A percentile compares a stretch with the other conserved stretches of the same genome.
These are phyloP conservation scores for Anser cygnoides DNA, from an alignment of 2,113 vertebrate species.

Conservation along the genomic window DNA sequence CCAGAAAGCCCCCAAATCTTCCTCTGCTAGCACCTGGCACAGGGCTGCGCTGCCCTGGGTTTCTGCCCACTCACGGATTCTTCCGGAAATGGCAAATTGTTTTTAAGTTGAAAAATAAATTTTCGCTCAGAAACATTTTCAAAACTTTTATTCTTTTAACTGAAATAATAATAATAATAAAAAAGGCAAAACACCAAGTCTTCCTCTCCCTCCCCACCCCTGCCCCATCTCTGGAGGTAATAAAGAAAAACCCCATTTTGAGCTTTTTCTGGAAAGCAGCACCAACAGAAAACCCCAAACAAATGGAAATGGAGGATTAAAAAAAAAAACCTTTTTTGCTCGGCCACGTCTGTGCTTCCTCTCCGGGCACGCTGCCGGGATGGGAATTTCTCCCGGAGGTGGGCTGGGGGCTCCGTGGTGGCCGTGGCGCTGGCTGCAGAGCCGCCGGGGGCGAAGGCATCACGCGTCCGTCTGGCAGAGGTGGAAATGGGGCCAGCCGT, in stretches of 20 bases:
- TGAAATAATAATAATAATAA: background rate
- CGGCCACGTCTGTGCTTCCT: fast-evolving
- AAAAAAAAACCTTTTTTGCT: background rate
- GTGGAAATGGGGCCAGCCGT: too few species aligned
- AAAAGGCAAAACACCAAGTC: background rate
- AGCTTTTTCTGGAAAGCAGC: background rate
- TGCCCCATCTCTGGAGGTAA: too few species aligned
- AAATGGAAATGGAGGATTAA: background rate
- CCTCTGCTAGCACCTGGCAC: fast-evolving
- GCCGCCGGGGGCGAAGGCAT: too few species aligned
- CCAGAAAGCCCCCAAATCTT: background rate
- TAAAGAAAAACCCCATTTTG: background rate
- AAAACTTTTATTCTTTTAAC: fast-evolving
- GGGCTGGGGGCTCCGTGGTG: too few species aligned
- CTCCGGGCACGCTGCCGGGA: background rate
- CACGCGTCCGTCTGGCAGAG: too few species aligned
- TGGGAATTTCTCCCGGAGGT: too few species aligned
- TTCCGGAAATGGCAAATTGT: background rate
- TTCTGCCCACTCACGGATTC: fast-evolving
- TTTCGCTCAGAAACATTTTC: background rate
- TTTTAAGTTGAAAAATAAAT: background rate
- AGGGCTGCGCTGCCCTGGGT: background rate
- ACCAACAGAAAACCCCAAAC: background rate
- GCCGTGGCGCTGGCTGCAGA: too few species aligned
- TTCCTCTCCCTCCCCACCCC: too few species aligned